Percentiles rank a stretch among this genome's conserved stretches.
Conservation (phyloP, 2,888 invertebrate species). For the Eupithecia dodoneata region DNA sequence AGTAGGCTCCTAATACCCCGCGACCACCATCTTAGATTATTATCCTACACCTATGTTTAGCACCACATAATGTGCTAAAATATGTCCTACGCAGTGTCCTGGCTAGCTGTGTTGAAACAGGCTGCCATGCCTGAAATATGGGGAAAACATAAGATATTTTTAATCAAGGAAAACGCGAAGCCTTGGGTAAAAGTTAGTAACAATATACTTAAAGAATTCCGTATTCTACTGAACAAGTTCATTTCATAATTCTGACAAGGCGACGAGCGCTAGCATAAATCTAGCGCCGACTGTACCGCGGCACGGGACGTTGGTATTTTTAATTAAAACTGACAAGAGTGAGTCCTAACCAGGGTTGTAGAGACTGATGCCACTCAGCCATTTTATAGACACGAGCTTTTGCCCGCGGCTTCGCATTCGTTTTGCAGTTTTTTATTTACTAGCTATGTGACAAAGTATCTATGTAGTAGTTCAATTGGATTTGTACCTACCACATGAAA, state of each 20-base stretch:
- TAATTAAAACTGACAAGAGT: constrained; percentile 25
- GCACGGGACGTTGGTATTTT: constrained; percentile 12
- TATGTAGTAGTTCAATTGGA: no score
- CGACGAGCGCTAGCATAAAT: not conserved
- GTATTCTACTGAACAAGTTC: not conserved
- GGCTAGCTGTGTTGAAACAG: not conserved
- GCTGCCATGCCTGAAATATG: not conserved
- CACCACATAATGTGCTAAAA: not conserved
- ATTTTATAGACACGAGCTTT: not conserved
- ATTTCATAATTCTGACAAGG: not conserved
- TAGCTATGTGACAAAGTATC: no score
- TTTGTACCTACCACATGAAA: no score
- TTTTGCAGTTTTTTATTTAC: not conserved
- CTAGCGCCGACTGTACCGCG: not conserved
- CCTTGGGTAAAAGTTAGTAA: not conserved
- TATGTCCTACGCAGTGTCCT: not conserved
- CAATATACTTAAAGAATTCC: not conserved
- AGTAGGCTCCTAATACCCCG: no score
- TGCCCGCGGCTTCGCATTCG: not conserved
- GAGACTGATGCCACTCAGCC: not conserved
- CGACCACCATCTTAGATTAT: no score
- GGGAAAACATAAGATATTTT: not conserved
- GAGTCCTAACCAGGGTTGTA: constrained; percentile 5
- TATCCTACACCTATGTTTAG: not conserved
- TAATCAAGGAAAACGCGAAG: not conserved